Percentiles rank a stretch among this genome's conserved stretches.
Evolutionary conservation across 2,797 vertebrate genomes (phyloP).

Genomic region (Labroides dimidiatus): DNA sequence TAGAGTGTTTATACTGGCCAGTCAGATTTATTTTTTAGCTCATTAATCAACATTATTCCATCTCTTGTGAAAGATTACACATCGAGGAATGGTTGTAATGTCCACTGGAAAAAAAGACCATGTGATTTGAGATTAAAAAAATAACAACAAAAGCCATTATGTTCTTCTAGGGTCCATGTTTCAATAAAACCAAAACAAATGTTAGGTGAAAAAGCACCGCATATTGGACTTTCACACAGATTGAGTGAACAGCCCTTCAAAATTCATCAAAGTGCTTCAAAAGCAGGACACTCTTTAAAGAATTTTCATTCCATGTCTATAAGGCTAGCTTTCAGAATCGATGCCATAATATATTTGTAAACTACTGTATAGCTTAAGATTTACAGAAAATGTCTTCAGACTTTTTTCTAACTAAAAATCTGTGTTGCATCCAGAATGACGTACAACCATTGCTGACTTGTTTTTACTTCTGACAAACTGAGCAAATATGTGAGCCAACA

Average conservation of each 20-base stretch:
- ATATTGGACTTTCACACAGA: background rate
- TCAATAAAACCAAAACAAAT: slow-evolving; percentile 2
- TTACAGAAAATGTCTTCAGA: background rate
- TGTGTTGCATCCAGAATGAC: too few species aligned
- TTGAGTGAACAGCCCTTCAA: background rate
- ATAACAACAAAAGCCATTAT: slow-evolving; percentile 3
- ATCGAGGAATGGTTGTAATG: slow-evolving; percentile 72
- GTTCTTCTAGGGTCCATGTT: background rate
- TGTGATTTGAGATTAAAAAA: slow-evolving; percentile 64
- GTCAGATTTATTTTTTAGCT: slow-evolving; percentile 37
- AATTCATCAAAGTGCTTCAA: background rate
- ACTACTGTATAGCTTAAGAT: background rate
- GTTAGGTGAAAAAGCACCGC: background rate
- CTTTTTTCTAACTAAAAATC: too few species aligned
- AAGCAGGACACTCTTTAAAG: background rate
- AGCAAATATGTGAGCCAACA: background rate
- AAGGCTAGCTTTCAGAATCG: background rate
- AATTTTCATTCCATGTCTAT: background rate
- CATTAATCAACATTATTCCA: slow-evolving; percentile 65
- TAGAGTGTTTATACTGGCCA: background rate
- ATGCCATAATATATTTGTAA: background rate
- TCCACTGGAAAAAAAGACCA: slow-evolving; percentile 70
- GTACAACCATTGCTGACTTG: too few species aligned
- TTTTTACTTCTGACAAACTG: too few species aligned
- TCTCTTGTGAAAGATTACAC: slow-evolving; percentile 72